Base-by-base conservation (phyloP, 2,113 vertebrate species). In the Hippopotamus amphibius region DNA sequence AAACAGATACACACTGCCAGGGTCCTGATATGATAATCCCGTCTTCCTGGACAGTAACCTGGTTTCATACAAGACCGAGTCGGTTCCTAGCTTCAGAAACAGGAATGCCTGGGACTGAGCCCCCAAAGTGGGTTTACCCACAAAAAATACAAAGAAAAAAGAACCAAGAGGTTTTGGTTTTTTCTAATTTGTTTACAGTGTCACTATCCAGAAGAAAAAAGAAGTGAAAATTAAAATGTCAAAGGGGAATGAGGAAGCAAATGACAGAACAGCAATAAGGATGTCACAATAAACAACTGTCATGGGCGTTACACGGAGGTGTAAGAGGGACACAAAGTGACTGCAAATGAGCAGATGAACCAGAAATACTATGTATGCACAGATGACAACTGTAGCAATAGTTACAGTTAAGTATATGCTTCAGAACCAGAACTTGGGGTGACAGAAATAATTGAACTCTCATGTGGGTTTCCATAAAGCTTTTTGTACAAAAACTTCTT, bases 181-280 rank as follows among this genome's bases (percentile, higher is more conserved):
- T 28, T 57, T 2, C 22, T 74, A 22, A 65, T 72, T 80, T 85
- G 77, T 61, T 69, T 59, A 84, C 11, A 63, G 6, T 19, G 48
- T 66, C 61, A 59, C 19, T 71, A 26, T 57, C 76, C 21, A 55
- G 33, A 74, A 95, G 43, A 69, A 83, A 65, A 68, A 48, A 46
- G 37, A 59, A 72, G 33, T 61, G 68, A 17, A 93, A 77, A 96
- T 41, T 33, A 77, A 92, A 95, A 74, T 61, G 71, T 63, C 72
- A 83, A 93, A 57, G n/a, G 74, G 71, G 63, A 95, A 96, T 41
- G 76, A 96, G 28, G 41, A 95, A 89, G 72, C 61, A 89, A 91
- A 61, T 68, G 61, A 68, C 16, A 96, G 30, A 50, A 85, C 4
- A 77, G 26, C 16, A 37, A 53, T 9, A 65, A 65, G 24, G 87